Conservation (phyloP, 2,797 vertebrate genomes). For the Periophthalmus magnuspinnatus region DNA sequence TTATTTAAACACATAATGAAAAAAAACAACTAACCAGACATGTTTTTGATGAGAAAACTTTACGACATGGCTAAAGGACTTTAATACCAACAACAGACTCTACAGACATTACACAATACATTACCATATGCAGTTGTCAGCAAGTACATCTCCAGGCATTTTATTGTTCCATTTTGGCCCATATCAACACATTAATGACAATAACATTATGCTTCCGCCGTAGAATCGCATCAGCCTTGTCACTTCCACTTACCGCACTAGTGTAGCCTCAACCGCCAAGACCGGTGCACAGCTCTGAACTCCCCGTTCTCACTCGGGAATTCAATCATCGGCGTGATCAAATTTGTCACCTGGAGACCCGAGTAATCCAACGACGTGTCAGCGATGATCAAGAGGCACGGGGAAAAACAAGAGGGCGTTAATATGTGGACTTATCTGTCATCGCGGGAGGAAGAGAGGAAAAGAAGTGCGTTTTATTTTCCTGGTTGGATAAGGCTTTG, state of each 20-base stretch:
- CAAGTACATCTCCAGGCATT: background rate
- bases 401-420: background rate
- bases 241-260: background rate
- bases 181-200: background rate
- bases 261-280: background rate
- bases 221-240: background rate
- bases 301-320: background rate
- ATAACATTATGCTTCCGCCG: background rate
- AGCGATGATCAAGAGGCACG: background rate
- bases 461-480: slow-evolving; percentile 5
- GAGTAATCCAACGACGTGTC: background rate
- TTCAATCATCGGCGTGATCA: background rate
- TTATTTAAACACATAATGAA: too few relatives aligned
- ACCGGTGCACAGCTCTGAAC: background rate
- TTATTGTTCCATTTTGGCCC: background rate
- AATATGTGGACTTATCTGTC: background rate
- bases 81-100: background rate
- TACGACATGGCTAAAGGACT: too few relatives aligned
- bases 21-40: too few relatives aligned
- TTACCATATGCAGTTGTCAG: background rate
- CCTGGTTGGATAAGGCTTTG: slow-evolving; percentile 7
- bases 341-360: background rate
- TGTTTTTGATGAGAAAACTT: too few relatives aligned
- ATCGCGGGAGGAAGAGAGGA: background rate
- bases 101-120: too few relatives aligned